These are phyloP conservation scores for Eupithecia pulchellata DNA, from an alignment of 2,888 invertebrate genomes.

Conservation along the genomic window DNA sequence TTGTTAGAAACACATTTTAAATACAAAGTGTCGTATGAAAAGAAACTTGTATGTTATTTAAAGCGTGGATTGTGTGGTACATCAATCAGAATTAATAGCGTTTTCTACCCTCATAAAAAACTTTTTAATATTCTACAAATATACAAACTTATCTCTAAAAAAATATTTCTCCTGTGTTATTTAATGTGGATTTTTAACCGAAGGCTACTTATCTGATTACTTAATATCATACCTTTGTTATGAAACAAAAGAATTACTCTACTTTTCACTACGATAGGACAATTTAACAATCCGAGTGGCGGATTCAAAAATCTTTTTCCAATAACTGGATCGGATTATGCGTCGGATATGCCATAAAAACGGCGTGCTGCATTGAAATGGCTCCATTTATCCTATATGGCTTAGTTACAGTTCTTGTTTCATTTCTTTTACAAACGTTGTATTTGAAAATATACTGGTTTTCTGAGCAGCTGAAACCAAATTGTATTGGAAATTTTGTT, in stretches of 20 bases:
- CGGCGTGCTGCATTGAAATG: conserved; percentile 45
- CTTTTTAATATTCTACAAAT: too few species aligned
- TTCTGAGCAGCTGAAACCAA: background rate
- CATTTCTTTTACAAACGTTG: conserved; percentile 31
- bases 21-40: background rate
- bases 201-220: background rate
- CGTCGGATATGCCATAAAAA: conserved; percentile 45
- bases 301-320: conserved; percentile 36
- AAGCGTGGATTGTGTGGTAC: background rate
- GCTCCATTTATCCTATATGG: conserved; percentile 45
- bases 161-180: background rate
- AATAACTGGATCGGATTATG: conserved; percentile 38
- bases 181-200: background rate
- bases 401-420: conserved; percentile 29
- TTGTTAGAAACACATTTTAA: background rate
- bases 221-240: background rate
- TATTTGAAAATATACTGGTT: conserved; percentile 22
- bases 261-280: conserved; percentile 3
- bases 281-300: conserved; percentile 28
- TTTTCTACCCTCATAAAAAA: background rate
- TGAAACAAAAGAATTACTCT: background rate
- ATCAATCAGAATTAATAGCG: background rate
- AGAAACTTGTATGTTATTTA: background rate
- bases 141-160: background rate
- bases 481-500: background rate